Evolutionary conservation across 1,140 invertebrate genomes (phyloP).

Genomic region (Berghia stephanieae): DNA sequence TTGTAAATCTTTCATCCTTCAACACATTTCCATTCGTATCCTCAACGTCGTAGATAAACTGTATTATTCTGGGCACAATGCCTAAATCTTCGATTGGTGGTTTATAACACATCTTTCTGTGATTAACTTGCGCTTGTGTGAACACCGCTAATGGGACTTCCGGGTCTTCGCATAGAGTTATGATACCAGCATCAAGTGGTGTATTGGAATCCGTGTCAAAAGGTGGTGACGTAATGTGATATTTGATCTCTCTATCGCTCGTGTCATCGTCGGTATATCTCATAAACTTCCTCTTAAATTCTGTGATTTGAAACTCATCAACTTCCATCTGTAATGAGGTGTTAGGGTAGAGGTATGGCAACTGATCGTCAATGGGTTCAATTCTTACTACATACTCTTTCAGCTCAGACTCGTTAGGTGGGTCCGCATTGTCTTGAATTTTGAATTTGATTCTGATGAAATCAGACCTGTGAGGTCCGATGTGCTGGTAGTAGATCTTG

Average conservation of each 20-base stretch:
- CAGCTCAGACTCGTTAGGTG: conserved; percentile 63
- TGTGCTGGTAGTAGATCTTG: conserved; percentile 65
- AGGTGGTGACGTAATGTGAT: conserved; percentile 53
- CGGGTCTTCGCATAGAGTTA: conserved; percentile 61
- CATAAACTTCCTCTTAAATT: conserved; percentile 59
- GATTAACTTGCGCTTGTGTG: conserved; percentile 65
- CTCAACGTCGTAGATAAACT: conserved; percentile 63
- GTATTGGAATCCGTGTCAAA: conserved; percentile 62
- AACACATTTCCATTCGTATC: conserved; percentile 63
- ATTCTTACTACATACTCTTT: conserved; percentile 60
- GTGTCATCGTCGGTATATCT: conserved; percentile 63
- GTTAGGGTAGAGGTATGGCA: conserved; percentile 59
- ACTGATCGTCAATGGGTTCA: conserved; percentile 63
- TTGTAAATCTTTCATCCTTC: conserved; percentile 59
- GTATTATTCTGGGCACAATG: conserved; percentile 60
- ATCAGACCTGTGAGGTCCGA: conserved; percentile 53
- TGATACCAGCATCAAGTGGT: conserved; percentile 54
- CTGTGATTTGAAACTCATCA: conserved; percentile 60
- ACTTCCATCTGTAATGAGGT: conserved; percentile 61
- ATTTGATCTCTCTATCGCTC: conserved; percentile 57
- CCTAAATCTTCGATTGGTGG: conserved; percentile 64
- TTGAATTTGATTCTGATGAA: conserved; percentile 57
- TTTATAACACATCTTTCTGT: conserved; percentile 65
- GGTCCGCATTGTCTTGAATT: conserved; percentile 61
- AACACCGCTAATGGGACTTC: conserved; percentile 54